Conservation (phyloP, 2,888 invertebrate genomes). For the Oligia latruncula region DNA sequence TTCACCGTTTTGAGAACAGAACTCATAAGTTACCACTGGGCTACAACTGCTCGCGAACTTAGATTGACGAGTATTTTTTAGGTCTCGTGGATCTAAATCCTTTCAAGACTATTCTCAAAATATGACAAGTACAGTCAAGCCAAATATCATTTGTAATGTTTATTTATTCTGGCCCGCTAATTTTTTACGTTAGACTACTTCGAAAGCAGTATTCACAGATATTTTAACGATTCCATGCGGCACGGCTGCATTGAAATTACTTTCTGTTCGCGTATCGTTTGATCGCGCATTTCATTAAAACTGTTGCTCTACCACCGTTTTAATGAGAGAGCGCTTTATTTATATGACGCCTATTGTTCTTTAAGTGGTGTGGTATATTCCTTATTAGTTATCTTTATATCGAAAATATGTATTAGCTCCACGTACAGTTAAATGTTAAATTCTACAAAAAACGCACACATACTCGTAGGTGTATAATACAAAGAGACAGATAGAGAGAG, state of each 20-base stretch:
- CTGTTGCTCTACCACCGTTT: conserved; percentile 22
- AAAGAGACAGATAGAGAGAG: not conserved
- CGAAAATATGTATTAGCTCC: not conserved
- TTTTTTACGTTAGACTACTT: not conserved
- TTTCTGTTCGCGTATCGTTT: conserved; percentile 48
- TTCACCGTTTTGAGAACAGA: too few relatives aligned
- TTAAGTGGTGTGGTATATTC: conserved; percentile 11
- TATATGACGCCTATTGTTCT: conserved; percentile 28
- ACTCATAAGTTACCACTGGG: not conserved
- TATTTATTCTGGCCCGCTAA: not conserved
- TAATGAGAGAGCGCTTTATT: conserved; percentile 39
- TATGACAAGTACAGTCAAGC: not conserved
- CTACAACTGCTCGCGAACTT: not conserved
- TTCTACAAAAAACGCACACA: not conserved
- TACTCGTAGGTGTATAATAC: not conserved
- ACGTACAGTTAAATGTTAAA: too few relatives aligned
- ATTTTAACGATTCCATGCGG: conserved; percentile 11
- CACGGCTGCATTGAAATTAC: conserved; percentile 21
- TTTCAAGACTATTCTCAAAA: not conserved
- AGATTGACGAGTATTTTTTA: not conserved
- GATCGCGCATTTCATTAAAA: conserved; percentile 47
- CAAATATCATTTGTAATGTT: not conserved
- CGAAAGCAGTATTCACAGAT: not conserved
- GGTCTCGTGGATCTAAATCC: not conserved
- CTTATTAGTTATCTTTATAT: not conserved